Conservation (phyloP, 2,888 invertebrate genomes). For the Labia minor region DNA sequence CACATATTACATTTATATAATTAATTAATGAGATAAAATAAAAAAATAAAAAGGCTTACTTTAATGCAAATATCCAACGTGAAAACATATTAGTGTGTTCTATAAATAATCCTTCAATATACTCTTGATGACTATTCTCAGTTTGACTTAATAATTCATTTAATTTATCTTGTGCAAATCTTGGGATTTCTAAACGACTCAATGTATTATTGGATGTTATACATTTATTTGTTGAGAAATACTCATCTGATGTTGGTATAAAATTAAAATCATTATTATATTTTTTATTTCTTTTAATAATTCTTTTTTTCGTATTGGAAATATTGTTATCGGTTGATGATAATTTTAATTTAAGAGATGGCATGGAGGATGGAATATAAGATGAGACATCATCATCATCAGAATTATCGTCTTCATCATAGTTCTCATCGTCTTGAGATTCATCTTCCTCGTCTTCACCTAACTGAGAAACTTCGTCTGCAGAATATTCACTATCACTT, state of each 20-base stretch:
- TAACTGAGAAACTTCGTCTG: slow-evolving; percentile 19
- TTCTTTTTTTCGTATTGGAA: not conserved
- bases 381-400: slow-evolving; percentile 22
- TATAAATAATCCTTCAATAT: slow-evolving; percentile 45
- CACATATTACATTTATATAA: too few species aligned
- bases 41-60: too few species aligned
- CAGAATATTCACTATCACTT: slow-evolving; percentile 25
- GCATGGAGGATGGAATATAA: not conserved
- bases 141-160: slow-evolving; percentile 42
- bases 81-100: slow-evolving; percentile 49
- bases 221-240: slow-evolving; percentile 31
- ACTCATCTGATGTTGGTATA: slow-evolving; percentile 27
- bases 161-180: slow-evolving; percentile 54
- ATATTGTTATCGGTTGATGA: not conserved
- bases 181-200: slow-evolving; percentile 59
- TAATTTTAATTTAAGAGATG: not conserved
- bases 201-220: slow-evolving; percentile 70
- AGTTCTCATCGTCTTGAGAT: slow-evolving; percentile 30
- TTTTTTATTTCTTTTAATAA: not conserved
- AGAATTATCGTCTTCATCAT: slow-evolving; percentile 26
- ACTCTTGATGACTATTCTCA: slow-evolving; percentile 41
- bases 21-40: too few species aligned
- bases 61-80: slow-evolving; percentile 56
- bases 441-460: slow-evolving; percentile 27
- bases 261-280: slow-evolving; percentile 17